Conservation (phyloP, 1,140 invertebrate genomes). For the Drosophila baimaii region DNA sequence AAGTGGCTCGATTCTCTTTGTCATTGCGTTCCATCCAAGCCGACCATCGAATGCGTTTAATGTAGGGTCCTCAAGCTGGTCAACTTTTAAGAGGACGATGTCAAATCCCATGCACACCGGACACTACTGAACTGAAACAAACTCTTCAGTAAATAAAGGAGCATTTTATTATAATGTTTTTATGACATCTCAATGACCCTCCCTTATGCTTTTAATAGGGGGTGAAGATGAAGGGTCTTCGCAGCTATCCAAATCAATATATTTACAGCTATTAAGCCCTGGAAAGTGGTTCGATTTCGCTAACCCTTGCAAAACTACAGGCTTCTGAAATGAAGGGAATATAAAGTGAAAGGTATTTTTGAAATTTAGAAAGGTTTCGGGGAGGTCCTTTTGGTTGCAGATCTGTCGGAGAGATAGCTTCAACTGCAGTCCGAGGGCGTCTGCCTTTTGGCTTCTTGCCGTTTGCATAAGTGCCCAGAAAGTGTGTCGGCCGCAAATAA, state of each 20-base stretch:
- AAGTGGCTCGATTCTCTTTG: slow-evolving; percentile 43
- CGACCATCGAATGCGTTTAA: slow-evolving; percentile 45
- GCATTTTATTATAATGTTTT: not conserved
- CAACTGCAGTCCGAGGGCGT: slow-evolving; percentile 46
- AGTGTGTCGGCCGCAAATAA: slow-evolving; percentile 75
- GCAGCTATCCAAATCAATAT: no score
- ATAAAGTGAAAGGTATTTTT: not conserved
- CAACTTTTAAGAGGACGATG: slow-evolving; percentile 37
- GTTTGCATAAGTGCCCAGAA: slow-evolving; percentile 59
- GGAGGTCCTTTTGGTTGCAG: slow-evolving; percentile 29
- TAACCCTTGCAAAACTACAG: not conserved
- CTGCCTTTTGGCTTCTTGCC: slow-evolving; percentile 27
- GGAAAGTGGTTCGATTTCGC: not conserved
- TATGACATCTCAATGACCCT: not conserved
- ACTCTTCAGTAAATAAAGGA: not conserved
- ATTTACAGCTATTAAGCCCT: not conserved
- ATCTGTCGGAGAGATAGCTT: slow-evolving; percentile 29
- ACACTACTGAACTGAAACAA: slow-evolving; percentile 1
- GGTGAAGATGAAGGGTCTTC: not conserved
- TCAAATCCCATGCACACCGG: slow-evolving; percentile 57
- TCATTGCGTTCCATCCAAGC: slow-evolving; percentile 15
- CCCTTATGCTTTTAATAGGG: not conserved
- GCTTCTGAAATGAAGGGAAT: not conserved
- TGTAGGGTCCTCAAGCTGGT: slow-evolving; percentile 40
- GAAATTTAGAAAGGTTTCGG: slow-evolving; percentile 31